phyloP scores from a whole-genome alignment of 37 sponge, comb jelly and placozoan genomes.

The Geodia barretti region DNA sequence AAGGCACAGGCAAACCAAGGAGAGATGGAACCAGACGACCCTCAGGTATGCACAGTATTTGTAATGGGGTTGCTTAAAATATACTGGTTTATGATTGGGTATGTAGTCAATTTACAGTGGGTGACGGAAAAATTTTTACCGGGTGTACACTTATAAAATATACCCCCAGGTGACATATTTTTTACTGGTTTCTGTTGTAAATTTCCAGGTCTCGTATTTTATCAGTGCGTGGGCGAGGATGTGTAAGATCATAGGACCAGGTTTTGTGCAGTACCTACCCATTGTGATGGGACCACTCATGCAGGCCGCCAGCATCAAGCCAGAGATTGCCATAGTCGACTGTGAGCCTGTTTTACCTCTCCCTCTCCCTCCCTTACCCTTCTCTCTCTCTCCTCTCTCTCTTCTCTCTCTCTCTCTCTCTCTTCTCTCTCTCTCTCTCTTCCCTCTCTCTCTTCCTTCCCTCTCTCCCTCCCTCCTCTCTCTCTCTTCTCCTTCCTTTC shows the following conservation, averaged over 20 bases:
- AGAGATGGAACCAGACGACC: conserved; percentile 79
- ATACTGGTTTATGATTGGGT: no score
- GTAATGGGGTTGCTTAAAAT: no score
- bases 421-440: not conserved
- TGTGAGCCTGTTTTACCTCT: conserved; percentile 41
- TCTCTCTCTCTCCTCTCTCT: no score
- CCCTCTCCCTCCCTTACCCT: not conserved
- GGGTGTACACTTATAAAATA: no score
- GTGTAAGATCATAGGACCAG: conserved; percentile 94
- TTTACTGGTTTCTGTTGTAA: no score
- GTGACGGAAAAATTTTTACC: no score
- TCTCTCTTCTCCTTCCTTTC: not conserved
- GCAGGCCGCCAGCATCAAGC: conserved; percentile 88
- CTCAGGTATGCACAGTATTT: no score
- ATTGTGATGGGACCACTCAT: conserved; percentile 94
- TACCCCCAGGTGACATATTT: no score
- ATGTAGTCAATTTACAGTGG: no score
- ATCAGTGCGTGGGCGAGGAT: conserved; percentile 99
- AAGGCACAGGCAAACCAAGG: conserved; percentile 92
- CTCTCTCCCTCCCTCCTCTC: no score
- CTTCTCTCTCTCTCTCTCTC: not conserved
- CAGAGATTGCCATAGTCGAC: conserved; percentile 93
- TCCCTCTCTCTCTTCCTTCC: not conserved
- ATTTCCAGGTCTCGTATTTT: conserved; percentile 91
- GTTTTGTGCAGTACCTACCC: conserved; percentile 94